Evolutionary conservation across 2,888 invertebrate species (phyloP), one percentile per base, ranked within the genome.

Genomic region (Protonemura montana): DNA sequence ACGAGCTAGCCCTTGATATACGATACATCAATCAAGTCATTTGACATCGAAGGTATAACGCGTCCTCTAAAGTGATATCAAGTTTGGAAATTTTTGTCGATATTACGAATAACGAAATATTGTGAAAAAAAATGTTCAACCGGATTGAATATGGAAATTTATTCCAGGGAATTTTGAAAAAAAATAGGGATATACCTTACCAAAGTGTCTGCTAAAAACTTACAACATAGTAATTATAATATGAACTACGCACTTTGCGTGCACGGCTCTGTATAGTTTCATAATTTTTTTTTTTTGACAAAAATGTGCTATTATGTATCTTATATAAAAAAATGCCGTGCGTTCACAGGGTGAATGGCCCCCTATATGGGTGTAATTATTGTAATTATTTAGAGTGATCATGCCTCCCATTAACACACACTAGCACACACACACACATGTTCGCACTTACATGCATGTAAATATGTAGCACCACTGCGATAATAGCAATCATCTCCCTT

Each of bases 341-440:
- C 59, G 1, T 59, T n/a, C n/a, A n/a, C 3, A 59, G 59, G 59
- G 59, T 59, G 59, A 59, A 59, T 21, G 59, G 1, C 13, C 59
- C 59, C 59, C 21, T 59, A 13, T 13, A 59, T 59, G 59, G 21
- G 59, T 21, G 59, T 78, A 78, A 78, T 78, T 78, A 78, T 78
- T 78, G 78, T 78, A 78, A 78, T 78, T 78, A 78, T 13, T 78
- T 78, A 78, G 78, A 78, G 78, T 78, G 78, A 78, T 78, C n/a
- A 78, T 81, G 30, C 28, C 81, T 6, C n/a, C n/a, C 30, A 81
- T 81, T 81, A 81, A 81, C 28, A 30, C 30, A 30, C 81, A 30
- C n/a, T n/a, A n/a, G n/a, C 28, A 81, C 13, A 30, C 1, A 6
- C 28, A 25, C 80, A 25, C 76, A 21, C 35, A 35, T 35, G 35